Percentiles rank a stretch among this genome's conserved stretches.
Evolutionary conservation across 2,797 vertebrate genomes (phyloP).

Genomic region (Meda fulgida): DNA sequence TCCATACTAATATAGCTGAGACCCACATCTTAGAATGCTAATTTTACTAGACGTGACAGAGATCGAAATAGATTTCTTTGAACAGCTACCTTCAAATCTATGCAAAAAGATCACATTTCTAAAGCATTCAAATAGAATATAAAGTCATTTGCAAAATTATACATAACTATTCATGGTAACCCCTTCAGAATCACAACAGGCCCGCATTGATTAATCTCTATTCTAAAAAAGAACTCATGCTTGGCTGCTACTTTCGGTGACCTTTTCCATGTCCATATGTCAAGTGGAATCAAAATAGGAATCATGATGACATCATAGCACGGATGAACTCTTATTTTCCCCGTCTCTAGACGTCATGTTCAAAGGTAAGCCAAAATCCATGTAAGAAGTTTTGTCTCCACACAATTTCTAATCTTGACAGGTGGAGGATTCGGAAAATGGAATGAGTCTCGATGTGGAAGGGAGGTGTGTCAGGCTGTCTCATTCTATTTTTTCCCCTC

Average conservation of each 20-base stretch:
- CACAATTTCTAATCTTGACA: slow-evolving; percentile 65
- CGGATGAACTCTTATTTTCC: slow-evolving; percentile 5
- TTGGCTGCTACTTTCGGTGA: neutral
- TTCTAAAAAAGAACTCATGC: neutral
- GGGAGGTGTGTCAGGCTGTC: slow-evolving; percentile 69
- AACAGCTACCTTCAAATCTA: neutral
- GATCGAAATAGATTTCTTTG: slow-evolving; percentile 37
- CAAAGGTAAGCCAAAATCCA: slow-evolving; percentile 64
- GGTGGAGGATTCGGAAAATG: slow-evolving; percentile 68
- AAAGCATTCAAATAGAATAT: slow-evolving; percentile 26
- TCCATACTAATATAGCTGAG: slow-evolving; percentile 54
- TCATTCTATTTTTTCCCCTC: slow-evolving; percentile 73
- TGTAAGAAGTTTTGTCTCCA: slow-evolving; percentile 65
- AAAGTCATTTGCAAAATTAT: slow-evolving; percentile 8
- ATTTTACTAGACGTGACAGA: slow-evolving; percentile 40
- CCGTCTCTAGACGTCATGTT: slow-evolving; percentile 44
- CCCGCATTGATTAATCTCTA: neutral
- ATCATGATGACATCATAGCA: slow-evolving; percentile 2
- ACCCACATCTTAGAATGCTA: slow-evolving; percentile 50
- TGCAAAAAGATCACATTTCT: slow-evolving; percentile 27
- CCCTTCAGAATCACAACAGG: slow-evolving; percentile 6
- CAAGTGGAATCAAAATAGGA: neutral
- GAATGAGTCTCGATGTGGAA: slow-evolving; percentile 70
- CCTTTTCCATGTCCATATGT: neutral
- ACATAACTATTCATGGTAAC: slow-evolving; percentile 5